These are phyloP conservation scores for Mus caroli DNA, from an alignment of 2,797 vertebrate species.

Conservation along the genomic window DNA sequence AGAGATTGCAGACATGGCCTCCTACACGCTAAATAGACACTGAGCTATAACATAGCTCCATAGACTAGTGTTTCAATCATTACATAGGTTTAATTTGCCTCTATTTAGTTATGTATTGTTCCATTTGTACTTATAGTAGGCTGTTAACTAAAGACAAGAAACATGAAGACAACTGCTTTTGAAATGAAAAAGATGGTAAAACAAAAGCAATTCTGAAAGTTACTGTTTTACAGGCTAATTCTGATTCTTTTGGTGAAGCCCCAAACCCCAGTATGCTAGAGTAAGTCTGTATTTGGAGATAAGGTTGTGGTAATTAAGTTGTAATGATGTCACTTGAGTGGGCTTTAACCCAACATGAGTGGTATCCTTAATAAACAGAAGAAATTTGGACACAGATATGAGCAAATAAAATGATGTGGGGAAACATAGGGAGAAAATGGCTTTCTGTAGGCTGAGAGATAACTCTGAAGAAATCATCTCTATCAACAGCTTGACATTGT, in stretches of 20 bases:
- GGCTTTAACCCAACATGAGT: background rate
- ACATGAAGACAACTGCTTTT: background rate
- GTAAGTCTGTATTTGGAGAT: background rate
- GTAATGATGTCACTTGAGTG: background rate
- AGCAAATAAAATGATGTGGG: background rate
- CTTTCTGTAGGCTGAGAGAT: background rate
- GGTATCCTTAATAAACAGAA: background rate
- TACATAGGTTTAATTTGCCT: background rate
- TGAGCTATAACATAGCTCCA: background rate
- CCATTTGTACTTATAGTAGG: background rate
- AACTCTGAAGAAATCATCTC: background rate
- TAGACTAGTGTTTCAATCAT: background rate
- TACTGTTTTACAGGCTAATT: background rate
- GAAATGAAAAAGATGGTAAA: constrained; percentile 12
- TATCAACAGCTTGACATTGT: background rate
- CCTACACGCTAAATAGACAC: background rate
- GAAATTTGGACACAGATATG: background rate
- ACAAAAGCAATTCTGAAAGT: background rate
- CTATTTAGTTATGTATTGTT: constrained; percentile 12
- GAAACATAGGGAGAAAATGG: background rate
- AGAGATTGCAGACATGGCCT: background rate
- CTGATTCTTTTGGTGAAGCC: background rate
- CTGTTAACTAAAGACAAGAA: constrained; percentile 6
- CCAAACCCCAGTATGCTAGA: background rate
- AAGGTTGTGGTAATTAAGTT: background rate